Conservation (phyloP, 92 coral and sea anemone species). For the Plumapathes pennacea region DNA sequence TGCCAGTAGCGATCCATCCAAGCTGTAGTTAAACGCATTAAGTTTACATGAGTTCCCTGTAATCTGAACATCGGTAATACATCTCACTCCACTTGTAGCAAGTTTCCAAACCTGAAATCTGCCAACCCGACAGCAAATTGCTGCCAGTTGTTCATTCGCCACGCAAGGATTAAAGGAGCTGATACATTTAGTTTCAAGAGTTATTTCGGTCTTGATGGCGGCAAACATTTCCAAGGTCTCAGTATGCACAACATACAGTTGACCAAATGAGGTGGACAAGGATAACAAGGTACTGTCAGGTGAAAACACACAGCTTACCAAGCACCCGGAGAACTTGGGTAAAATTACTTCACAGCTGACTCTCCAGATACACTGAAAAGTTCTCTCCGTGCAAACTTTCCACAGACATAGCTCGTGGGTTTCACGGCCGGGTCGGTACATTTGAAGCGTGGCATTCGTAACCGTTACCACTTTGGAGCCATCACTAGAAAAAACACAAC, state of each 20-base stretch:
- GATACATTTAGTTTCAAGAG: slow-evolving; percentile 31
- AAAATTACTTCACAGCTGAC: slow-evolving; percentile 63
- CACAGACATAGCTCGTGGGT: slow-evolving; percentile 74
- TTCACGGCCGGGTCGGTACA: slow-evolving; percentile 44
- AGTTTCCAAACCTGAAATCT: slow-evolving; percentile 58
- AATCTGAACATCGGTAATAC: slow-evolving; percentile 40
- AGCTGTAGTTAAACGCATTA: slow-evolving; percentile 56
- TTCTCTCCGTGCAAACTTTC: slow-evolving; percentile 51
- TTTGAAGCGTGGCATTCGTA: slow-evolving; percentile 56
- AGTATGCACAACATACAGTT: slow-evolving; percentile 58
- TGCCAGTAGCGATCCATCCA: slow-evolving; percentile 71
- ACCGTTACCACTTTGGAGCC: slow-evolving; percentile 73
- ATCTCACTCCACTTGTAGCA: slow-evolving; percentile 15
- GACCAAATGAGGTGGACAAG: slow-evolving; percentile 68
- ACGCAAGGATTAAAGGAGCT: slow-evolving; percentile 69
- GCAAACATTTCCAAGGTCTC: slow-evolving; percentile 51
- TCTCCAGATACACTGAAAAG: slow-evolving; percentile 54
- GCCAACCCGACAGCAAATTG: slow-evolving; percentile 63
- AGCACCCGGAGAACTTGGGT: slow-evolving; percentile 65
- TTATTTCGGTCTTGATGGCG: slow-evolving; percentile 34
- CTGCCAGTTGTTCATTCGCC: slow-evolving; percentile 38
- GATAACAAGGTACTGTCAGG: slow-evolving; percentile 72
- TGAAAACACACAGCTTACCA: slow-evolving; percentile 71
- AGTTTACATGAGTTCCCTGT: slow-evolving; percentile 25
- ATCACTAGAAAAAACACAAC: slow-evolving; percentile 83